Evolutionary conservation across 2,113 vertebrate genomes (phyloP), one percentile per base, ranked within the genome.

Genomic region (Dascyllus trimaculatus): DNA sequence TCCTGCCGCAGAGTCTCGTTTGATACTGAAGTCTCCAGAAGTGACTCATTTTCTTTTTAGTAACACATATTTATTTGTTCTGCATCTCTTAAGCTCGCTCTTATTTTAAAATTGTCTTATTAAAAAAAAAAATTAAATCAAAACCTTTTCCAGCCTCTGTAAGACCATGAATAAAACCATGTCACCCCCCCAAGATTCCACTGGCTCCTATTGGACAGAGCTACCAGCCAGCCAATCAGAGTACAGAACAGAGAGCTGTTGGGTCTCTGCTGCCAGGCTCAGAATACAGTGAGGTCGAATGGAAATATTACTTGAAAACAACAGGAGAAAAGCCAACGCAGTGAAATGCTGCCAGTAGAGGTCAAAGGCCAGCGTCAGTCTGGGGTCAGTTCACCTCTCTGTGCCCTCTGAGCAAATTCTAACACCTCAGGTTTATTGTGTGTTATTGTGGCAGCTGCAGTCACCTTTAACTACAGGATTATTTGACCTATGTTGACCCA

Each of bases 131-230:
- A 43, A 14, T 46, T 9, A 46, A 71, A 57, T 11, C 11, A 5
- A 13, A 46, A 18, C 8, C 4, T 24, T 48, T 57, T 48, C 1
- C 17, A 57, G 24, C 29, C 26, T 66, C n/a, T n/a, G 61, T n/a
- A 49, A 80, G 48, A 58, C 9, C 35, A n/a, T 3, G 13, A 22
- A 26, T 52, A 75, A 43, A 63, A 38, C 15, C 32, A 35, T 35
- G 9, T 29, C 8, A 35, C 8, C 32, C 19, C 32, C 43, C 13
- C 29, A 24, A 24, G 38, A 61, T 51, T 1, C 14, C 0, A 1
- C 53, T 14, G 32, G 14, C 5, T 74, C 64, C 57, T 19, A 87
- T 85, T 85, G 88, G 85, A 43, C 43, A 0, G 46, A 35, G 80
- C 67, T 9, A 21, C 3, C 65, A 38, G 54, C 8, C 18, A 11